These are phyloP conservation scores for Salticus scenicus DNA, from an alignment of 2,888 invertebrate genomes.

Conservation along the genomic window DNA sequence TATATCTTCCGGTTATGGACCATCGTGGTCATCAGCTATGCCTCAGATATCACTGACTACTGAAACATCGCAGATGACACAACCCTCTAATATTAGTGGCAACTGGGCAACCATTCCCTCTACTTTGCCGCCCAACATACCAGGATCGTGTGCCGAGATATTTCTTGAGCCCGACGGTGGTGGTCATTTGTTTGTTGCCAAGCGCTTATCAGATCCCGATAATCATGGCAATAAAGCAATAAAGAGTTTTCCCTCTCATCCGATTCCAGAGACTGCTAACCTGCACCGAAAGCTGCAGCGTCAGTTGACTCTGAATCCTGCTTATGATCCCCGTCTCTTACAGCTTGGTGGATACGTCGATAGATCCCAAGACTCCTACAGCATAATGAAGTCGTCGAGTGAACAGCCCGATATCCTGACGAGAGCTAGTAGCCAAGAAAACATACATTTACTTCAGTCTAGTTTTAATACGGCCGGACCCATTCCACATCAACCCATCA, in stretches of 20 bases:
- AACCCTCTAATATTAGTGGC: conserved; percentile 41
- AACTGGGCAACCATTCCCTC: conserved; percentile 70
- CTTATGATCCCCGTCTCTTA: conserved; percentile 83
- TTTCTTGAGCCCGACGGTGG: conserved; percentile 72
- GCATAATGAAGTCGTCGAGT: conserved; percentile 21
- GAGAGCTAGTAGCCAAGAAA: conserved; percentile 51
- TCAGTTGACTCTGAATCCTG: conserved; percentile 88
- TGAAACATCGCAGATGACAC: conserved; percentile 44
- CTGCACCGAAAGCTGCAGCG: conserved; percentile 86
- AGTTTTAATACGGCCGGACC: conserved; percentile 25
- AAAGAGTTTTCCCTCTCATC: conserved; percentile 31
- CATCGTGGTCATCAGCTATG: conserved; percentile 58
- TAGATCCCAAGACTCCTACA: conserved; percentile 33
- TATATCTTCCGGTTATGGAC: conserved; percentile 36
- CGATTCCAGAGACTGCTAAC: conserved; percentile 77
- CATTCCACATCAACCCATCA: conserved; percentile 40
- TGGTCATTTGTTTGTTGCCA: conserved; percentile 77
- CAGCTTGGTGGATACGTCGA: conserved; percentile 72
- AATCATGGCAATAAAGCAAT: conserved; percentile 41
- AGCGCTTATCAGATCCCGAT: conserved; percentile 76
- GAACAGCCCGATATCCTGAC: conserved; percentile 33
- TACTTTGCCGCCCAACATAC: conserved; percentile 64
- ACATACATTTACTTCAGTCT: conserved; percentile 45
- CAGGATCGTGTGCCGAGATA: conserved; percentile 65
- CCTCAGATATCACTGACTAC: conserved; percentile 59